Conservation (phyloP, 2,888 invertebrate genomes). For the Trimorus sp. region DNA sequence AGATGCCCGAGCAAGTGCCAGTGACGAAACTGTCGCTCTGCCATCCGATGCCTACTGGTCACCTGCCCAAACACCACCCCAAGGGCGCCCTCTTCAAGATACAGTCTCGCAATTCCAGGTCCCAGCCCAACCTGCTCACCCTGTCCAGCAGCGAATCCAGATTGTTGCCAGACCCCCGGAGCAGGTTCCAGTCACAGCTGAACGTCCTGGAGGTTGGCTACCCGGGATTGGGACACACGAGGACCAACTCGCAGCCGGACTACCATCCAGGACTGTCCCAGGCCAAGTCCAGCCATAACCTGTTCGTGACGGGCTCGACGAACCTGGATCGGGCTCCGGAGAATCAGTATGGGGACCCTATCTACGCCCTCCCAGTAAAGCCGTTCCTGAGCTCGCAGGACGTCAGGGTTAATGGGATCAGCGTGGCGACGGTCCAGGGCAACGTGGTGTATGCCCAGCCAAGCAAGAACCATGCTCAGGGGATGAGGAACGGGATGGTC, state of each 20-base stretch:
- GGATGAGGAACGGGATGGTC: too few relatives aligned
- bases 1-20: slow-evolving; percentile 42
- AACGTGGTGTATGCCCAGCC: slow-evolving; percentile 72
- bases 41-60: slow-evolving; percentile 9
- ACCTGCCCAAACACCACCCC: slow-evolving; percentile 71
- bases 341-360: slow-evolving; percentile 76
- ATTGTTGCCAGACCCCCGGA: slow-evolving; percentile 40
- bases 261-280: slow-evolving; percentile 61
- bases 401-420: slow-evolving; percentile 74
- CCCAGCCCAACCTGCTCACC: slow-evolving; percentile 78
- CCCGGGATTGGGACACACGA: slow-evolving; percentile 68
- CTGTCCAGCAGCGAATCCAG: slow-evolving; percentile 67
- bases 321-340: slow-evolving; percentile 62
- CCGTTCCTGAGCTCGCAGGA: slow-evolving; percentile 80
- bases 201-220: slow-evolving; percentile 66
- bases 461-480: slow-evolving; percentile 25
- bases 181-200: slow-evolving; percentile 74
- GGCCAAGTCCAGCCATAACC: slow-evolving; percentile 74
- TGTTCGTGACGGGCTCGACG: slow-evolving; percentile 59
- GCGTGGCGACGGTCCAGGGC: slow-evolving; percentile 70
- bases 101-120: slow-evolving; percentile 79
- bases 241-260: slow-evolving; percentile 78
- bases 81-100: slow-evolving; percentile 75
- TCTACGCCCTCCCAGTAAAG: slow-evolving; percentile 78
- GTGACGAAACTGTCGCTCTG: slow-evolving; percentile 17